phyloP scores from a whole-genome alignment of 1,140 invertebrate genomes.

The Solenopsis invicta region DNA sequence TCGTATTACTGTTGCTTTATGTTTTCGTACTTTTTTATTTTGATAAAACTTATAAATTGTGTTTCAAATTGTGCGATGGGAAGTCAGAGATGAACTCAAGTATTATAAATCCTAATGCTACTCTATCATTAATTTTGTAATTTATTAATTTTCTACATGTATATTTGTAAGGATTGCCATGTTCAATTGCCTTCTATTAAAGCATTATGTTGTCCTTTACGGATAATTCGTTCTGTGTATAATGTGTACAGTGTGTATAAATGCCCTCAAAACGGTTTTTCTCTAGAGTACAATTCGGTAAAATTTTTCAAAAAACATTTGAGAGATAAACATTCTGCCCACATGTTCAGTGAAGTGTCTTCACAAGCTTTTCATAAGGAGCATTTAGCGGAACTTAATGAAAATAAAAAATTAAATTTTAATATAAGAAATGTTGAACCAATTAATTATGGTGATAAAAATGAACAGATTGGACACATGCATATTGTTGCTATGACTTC shows the following conservation, averaged over 20 bases:
- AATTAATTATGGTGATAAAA: not conserved
- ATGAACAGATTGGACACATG: not conserved
- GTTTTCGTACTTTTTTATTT: too few relatives aligned
- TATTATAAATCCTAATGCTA: too few relatives aligned
- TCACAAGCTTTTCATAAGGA: not conserved
- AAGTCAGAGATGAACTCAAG: too few relatives aligned
- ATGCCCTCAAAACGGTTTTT: not conserved
- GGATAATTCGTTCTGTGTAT: constrained; percentile 17
- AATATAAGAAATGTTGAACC: not conserved
- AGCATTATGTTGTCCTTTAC: too few relatives aligned
- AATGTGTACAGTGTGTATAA: constrained; percentile 19
- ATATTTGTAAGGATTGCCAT: too few relatives aligned
- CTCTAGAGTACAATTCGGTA: not conserved
- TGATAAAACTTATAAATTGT: too few relatives aligned
- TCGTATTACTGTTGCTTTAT: too few relatives aligned
- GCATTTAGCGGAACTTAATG: not conserved
- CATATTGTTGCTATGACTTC: not conserved
- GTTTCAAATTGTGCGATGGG: too few relatives aligned
- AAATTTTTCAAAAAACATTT: constrained; percentile 19
- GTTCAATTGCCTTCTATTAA: too few relatives aligned
- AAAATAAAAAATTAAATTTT: not conserved
- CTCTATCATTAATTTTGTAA: too few relatives aligned
- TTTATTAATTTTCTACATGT: too few relatives aligned
- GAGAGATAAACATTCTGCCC: constrained; percentile 13
- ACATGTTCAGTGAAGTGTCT: not conserved